Base-by-base conservation (phyloP, 2,113 vertebrate genomes). In the Podilymbus podiceps region DNA sequence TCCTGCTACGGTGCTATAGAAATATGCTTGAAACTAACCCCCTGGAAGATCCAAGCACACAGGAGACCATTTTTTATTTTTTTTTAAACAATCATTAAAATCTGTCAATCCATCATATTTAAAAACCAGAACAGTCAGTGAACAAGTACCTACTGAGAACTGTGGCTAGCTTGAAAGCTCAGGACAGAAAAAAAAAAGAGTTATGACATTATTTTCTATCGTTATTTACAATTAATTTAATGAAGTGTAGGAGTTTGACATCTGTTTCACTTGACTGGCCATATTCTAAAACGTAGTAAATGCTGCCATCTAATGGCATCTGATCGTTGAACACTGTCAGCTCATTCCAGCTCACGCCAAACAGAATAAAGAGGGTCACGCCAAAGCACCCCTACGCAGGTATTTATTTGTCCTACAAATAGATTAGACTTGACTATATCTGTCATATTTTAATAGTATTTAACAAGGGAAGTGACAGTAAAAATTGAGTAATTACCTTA, bases 261-360 rank as follows among this genome's bases (percentile, higher is more conserved):
- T 9, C 18, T 14, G 4, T 24, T 69, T 53, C 49, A 33, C n/a
- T 15, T 17, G 24, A 8, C 8, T 16, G 71, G 35, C 8, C 19
- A 11, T 7, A 38, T 23, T 33, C 59, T 44, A 86, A 95, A 91
- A 38, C 2, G 2, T 12, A 76, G 93, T 40, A 71, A 95, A 96
- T 95, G 93, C 95, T 96, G 95, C 97, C 97, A 96, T 86, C 97
- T 97, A 91, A 95, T 46, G 97, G 97, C 44, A 18, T 7, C 5
- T 8, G 27, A 18, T 4, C 0, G 1, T 6, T 31, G 25, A 58
- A 47, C 52, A 78, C 64, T 56, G 12, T 6, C 7, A 1, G 14
- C 11, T 56, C 44, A 8, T 21, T 27, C 31, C 62, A 30, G n/a
- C 25, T 71, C 38, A 23, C 58, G 4, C 13, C 4, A 1, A 71